A percentile compares a stretch with the other conserved stretches of the same genome.
Evolutionary conservation across 2,888 invertebrate genomes (phyloP).

Genomic region (Magallana nippona): DNA sequence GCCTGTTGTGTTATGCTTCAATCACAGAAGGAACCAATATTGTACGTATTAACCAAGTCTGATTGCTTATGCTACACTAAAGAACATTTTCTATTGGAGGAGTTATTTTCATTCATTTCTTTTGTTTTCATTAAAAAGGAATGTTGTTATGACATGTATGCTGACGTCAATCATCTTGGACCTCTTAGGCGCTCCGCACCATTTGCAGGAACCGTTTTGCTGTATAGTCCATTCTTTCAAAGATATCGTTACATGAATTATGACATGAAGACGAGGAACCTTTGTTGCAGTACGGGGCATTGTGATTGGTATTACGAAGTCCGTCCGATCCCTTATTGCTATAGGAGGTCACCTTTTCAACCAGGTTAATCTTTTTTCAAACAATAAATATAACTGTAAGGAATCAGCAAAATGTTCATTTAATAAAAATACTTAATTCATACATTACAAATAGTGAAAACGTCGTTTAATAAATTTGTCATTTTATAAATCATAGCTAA

Average conservation of each 20-base stretch:
- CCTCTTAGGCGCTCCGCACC: background rate
- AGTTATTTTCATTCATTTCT: too few relatives aligned
- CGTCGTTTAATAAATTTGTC: too few relatives aligned
- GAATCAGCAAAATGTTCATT: too few relatives aligned
- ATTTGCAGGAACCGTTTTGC: background rate
- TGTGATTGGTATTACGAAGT: conserved; percentile 41
- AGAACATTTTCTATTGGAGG: too few relatives aligned
- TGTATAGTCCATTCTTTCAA: conserved; percentile 10
- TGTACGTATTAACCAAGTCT: too few relatives aligned
- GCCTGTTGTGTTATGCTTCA: background rate
- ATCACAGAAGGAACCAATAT: background rate
- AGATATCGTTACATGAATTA: background rate
- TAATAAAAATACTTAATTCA: too few relatives aligned
- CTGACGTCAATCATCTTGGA: background rate
- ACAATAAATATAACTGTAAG: too few relatives aligned
- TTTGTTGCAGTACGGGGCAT: background rate
- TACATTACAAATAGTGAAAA: too few relatives aligned
- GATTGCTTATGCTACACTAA: too few relatives aligned
- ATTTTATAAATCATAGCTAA: too few relatives aligned
- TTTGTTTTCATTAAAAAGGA: background rate
- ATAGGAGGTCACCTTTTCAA: conserved; percentile 3
- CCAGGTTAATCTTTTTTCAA: background rate
- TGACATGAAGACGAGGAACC: background rate
- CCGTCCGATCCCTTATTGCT: conserved; percentile 34
- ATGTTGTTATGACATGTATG: conserved; percentile 1